Base-by-base conservation (phyloP, 2,113 vertebrate species). In the Rousettus leschenaultii region DNA sequence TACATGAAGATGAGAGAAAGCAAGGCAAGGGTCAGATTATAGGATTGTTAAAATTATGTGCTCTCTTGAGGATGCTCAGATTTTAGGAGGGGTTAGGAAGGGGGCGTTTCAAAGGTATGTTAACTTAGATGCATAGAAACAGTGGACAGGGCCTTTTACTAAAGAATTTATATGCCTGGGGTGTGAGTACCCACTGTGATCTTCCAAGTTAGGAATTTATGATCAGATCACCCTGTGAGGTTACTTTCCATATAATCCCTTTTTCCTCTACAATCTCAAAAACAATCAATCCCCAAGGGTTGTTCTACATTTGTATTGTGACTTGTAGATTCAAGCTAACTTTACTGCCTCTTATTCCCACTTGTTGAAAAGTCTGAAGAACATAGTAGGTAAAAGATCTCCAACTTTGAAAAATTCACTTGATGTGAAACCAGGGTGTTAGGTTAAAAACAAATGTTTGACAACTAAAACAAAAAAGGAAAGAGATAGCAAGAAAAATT, bases 261-360 rank as follows among this genome's bases (percentile, higher is more conserved):
- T 57, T 57, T 57, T 22, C 55, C 6, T 57, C 55, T 22, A 57
- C 68, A 40, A 71, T 97, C 51, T 97, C 86, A 97, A 95, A 93
- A 94, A 82, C 89, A 86, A 59, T 86, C 61, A 35, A 63, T 90
- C 82, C 87, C 79, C 28, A 24, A 89, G 71, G 53, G 71, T 97
- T 97, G 91, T 91, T 95, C 88, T 91, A 89, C 96, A 92, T 95
- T 97, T 97, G 89, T 77, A 96, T 94, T 94, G 79, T 97, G 96
- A 98, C 66, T 96, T 97, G 57, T 38, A 78, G 93, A 86, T 96
- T 92, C 80, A 95, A 97, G 94, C 77, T 94, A 96, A 97, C 79
- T 80, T 97, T 93, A 86, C 85, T 98, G 94, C 80, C 89, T 95
- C 93, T 98, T 97, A 74, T 98, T 97, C 86, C 91, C 96, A 97